These are phyloP conservation scores for Drosophila orena DNA, from an alignment of 1,140 invertebrate genomes.

Conservation along the genomic window DNA sequence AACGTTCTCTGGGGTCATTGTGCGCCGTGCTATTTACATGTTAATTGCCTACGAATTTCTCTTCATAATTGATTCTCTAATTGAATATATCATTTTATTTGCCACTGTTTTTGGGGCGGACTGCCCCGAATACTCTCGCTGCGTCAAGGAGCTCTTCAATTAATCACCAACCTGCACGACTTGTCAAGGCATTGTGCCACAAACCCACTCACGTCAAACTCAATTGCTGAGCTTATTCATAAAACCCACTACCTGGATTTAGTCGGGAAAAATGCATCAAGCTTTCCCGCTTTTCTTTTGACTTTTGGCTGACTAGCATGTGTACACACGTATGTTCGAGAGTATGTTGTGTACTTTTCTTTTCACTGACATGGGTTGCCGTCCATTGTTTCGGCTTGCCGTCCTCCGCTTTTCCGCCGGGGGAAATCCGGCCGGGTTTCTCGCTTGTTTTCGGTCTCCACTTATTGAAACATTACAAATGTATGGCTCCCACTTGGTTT, in stretches of 20 bases:
- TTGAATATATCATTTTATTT: conserved; percentile 50
- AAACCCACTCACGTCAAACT: conserved; percentile 53
- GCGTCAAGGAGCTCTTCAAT: conserved; percentile 46
- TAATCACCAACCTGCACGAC: conserved; percentile 47
- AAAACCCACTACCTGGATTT: conserved; percentile 40
- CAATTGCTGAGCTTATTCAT: conserved; percentile 69
- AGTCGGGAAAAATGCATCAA: conserved; percentile 53
- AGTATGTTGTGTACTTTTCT: conserved; percentile 35
- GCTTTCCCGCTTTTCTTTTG: conserved; percentile 53
- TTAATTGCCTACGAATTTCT: conserved; percentile 63
- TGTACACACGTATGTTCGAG: conserved; percentile 4
- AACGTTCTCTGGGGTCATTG: conserved; percentile 15
- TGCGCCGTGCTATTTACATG: conserved; percentile 11
- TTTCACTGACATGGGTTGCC: conserved; percentile 52
- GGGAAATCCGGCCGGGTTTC: neutral
- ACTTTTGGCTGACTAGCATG: conserved; percentile 42
- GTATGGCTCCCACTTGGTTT: conserved; percentile 74
- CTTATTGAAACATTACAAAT: conserved; percentile 70
- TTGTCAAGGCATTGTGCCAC: conserved; percentile 28
- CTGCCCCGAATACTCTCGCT: neutral
- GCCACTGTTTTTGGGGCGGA: neutral
- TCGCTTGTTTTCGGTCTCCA: conserved; percentile 27
- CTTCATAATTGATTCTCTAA: conserved; percentile 55
- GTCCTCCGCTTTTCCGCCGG: conserved; percentile 4
- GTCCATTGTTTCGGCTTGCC: conserved; percentile 56